Base-by-base conservation (phyloP, 2,113 vertebrate species). In the Opisthocomus hoazin region DNA sequence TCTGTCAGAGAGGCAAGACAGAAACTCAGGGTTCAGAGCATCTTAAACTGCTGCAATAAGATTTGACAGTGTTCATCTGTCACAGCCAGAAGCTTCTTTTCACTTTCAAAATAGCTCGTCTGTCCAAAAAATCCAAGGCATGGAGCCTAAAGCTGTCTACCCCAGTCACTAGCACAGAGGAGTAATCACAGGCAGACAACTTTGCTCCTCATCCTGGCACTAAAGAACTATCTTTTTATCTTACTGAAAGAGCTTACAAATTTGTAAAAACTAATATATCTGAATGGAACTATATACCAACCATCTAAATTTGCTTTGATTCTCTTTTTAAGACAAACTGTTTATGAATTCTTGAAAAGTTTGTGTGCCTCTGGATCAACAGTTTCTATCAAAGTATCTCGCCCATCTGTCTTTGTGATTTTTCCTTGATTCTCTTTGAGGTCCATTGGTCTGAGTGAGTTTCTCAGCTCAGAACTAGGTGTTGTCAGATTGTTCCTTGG, bases 21-120 rank as follows among this genome's bases (percentile, higher is more conserved):
- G 54, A 93, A 83, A 34, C 56, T 78, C 65, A 64, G 34, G 16
- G 43, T 82, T 93, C 14, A 15, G 68, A 76, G 48, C 27, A 26
- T 69, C 53, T 65, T 76, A 88, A 93, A 91, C 12, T 53, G 27
- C 34, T 61, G 39, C 82, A 83, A 36, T 68, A 78, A 60, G 87
- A 76, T 79, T 46, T 71, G 61, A 64, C 2, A 2, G 16, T 46
- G 36, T 46, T 82, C 30, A 50, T 76, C n/a, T 85, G 23, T 71
- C 75, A 87, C 48, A 68, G 54, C 3, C 9, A 32, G 63, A 88
- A 89, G 12, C 21, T 82, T 68, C 39, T 77, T 94, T 79, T 84
- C 30, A 30, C 48, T 86, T 71, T 36, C 0, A 4, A 17, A 43
- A 9, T 39, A 37, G 21, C 13, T 65, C 1, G 0, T 3, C 7